These are phyloP conservation scores for Orchesella flavescens DNA, from an alignment of 2,888 invertebrate genomes.

Conservation along the genomic window DNA sequence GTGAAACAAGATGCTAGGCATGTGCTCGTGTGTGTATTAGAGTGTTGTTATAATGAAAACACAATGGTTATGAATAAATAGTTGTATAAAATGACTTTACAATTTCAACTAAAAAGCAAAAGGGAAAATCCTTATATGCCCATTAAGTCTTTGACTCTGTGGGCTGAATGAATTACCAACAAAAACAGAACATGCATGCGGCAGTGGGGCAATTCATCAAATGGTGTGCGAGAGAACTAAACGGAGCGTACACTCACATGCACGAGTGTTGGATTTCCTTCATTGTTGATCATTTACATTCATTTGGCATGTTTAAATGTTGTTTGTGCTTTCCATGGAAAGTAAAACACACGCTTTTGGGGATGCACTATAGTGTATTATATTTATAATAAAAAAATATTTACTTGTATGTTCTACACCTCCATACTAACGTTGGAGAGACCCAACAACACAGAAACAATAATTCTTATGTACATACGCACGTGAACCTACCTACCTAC, in stretches of 20 bases:
- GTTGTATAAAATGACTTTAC: background rate
- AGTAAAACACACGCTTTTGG: background rate
- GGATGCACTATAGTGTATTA: no score
- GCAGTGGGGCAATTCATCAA: slow-evolving; percentile 37
- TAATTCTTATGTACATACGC: slow-evolving; percentile 5
- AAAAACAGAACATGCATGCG: background rate
- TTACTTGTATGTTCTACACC: no score
- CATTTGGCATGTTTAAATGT: slow-evolving; percentile 34
- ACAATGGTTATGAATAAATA: background rate
- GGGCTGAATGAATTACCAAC: slow-evolving; percentile 32
- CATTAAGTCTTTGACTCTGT: slow-evolving; percentile 24
- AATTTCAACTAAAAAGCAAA: background rate
- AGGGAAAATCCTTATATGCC: background rate
- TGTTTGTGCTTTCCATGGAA: slow-evolving; percentile 5
- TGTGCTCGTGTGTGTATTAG: no score
- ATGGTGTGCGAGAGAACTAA: no score
- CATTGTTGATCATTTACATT: slow-evolving; percentile 41
- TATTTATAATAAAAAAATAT: no score
- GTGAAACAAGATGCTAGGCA: background rate
- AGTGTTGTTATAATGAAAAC: slow-evolving; percentile 20
- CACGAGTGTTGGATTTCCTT: background rate
- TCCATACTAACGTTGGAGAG: no score
- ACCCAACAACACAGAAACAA: no score
- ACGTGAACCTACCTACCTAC: slow-evolving; percentile 2
- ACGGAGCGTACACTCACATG: no score